Percentiles rank a stretch among this genome's conserved stretches.
Conservation (phyloP, 2,888 invertebrate genomes). For the Patella ulyssiponensis region DNA sequence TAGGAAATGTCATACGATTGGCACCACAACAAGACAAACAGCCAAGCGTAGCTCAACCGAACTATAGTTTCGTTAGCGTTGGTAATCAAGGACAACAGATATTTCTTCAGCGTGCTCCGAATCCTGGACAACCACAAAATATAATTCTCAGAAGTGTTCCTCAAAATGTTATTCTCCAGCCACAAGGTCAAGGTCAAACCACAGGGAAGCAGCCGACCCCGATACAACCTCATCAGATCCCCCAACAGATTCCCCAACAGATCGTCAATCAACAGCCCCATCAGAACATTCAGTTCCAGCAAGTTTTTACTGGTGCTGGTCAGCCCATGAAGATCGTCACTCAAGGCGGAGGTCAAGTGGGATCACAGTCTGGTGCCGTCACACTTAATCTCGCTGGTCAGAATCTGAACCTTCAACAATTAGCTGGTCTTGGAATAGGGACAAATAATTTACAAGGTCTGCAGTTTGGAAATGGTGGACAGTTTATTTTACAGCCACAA, state of each 20-base stretch:
- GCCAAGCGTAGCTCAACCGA: constrained; percentile 19
- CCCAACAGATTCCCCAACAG: constrained; percentile 30
- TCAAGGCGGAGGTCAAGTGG: constrained; percentile 27
- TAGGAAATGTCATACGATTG: constrained; percentile 38
- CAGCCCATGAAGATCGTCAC: constrained; percentile 22
- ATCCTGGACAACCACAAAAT: constrained; percentile 35
- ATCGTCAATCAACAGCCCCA: constrained; percentile 26
- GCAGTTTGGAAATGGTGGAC: constrained; percentile 29
- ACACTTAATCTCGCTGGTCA: constrained; percentile 56
- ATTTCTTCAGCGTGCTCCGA: constrained; percentile 53
- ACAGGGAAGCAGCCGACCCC: constrained; percentile 14
- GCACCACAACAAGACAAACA: constrained; percentile 25
- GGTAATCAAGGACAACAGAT: constrained; percentile 53
- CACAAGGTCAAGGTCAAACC: constrained; percentile 16
- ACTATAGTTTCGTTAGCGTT: constrained; percentile 34
- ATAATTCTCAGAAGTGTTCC: constrained; percentile 49
- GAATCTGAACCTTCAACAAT: constrained; percentile 51
- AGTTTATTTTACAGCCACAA: constrained; percentile 27
- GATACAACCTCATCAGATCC: constrained; percentile 17
- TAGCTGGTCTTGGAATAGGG: constrained; percentile 34
- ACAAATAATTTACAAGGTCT: constrained; percentile 35
- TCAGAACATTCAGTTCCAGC: constrained; percentile 35
- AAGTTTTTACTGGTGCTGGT: constrained; percentile 24
- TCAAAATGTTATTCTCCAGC: constrained; percentile 46
- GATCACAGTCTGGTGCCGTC: constrained; percentile 40